Evolutionary conservation across 2,113 vertebrate genomes (phyloP), one percentile per base, ranked within the genome.

Genomic region (Synodontis membranacea): DNA sequence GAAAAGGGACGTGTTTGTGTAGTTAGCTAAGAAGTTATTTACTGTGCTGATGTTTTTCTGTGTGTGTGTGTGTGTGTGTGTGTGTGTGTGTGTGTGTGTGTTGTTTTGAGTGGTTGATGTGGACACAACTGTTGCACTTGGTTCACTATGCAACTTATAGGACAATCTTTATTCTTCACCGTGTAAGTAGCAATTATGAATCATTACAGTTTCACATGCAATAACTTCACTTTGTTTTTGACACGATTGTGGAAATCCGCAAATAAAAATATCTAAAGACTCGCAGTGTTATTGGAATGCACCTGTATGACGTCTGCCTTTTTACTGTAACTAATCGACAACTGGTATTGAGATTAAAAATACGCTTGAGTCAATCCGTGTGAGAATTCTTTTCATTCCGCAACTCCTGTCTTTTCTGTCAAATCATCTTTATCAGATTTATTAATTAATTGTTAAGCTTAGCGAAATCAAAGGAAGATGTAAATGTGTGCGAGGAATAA

Each of bases 141-240:
- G 60, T 93, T 90, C 92, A 89, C 94, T 95, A 95, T 94, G 94
- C 94, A 95, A 94, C 90, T 90, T 84, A 87, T 50, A 34, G 44
- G 87, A 91, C 89, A 88, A 84, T 89, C 80, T 78, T 42, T 50
- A 19, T 88, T 84, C 58, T 75, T 74, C 25, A n/a, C 46, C 34
- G 52, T 56, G 39, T 68, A 31, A 74, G 74, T 87, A 86, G 86
- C 89, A 90, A 91, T 90, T 92, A 84, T 86, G 46, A 78, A 84
- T 23, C 34, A 70, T 91, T 91, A 81, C 88, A 89, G 86, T 90
- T 91, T 88, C 85, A 82, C 85, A 92, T 88, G 91, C 91, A 93
- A 92, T 93, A 91, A 91, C 78, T 84, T 79, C 31, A 84, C 80
- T 23, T 42, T 82, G 87, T 90, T 88, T 90, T 91, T 37, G 12